Conservation (phyloP, 2,113 vertebrate species). For the Struthio camelus region DNA sequence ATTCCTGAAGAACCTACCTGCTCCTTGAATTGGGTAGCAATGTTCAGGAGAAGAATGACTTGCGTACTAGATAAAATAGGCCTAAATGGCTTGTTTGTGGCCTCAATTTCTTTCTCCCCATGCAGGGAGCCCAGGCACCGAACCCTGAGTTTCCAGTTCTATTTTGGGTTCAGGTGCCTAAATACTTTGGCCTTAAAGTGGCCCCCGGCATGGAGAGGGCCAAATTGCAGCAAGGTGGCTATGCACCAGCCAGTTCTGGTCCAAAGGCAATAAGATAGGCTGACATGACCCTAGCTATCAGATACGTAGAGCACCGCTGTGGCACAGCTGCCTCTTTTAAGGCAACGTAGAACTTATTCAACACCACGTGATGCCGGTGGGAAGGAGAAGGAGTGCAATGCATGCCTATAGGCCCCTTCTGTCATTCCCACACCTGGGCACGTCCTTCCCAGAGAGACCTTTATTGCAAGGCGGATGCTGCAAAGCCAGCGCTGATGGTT, state of each 20-base stretch:
- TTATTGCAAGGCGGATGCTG: fast-evolving
- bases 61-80: neutral
- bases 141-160: neutral
- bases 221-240: neutral
- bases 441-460: neutral
- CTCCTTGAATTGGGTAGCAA: neutral
- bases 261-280: neutral
- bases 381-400: neutral
- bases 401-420: neutral
- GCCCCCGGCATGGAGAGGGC: neutral
- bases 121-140: neutral
- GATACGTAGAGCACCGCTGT: neutral
- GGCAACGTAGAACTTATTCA: neutral
- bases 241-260: neutral
- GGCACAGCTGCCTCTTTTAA: neutral
- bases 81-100: neutral
- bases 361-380: fast-evolving
- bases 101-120: neutral
- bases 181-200: neutral
- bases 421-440: fast-evolving
- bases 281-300: neutral
- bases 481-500: neutral
- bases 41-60: neutral
- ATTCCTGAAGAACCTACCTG: neutral
- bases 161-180: neutral